Base-by-base conservation (phyloP, 2,888 invertebrate genomes). In the Carpatolechia fugitivella region DNA sequence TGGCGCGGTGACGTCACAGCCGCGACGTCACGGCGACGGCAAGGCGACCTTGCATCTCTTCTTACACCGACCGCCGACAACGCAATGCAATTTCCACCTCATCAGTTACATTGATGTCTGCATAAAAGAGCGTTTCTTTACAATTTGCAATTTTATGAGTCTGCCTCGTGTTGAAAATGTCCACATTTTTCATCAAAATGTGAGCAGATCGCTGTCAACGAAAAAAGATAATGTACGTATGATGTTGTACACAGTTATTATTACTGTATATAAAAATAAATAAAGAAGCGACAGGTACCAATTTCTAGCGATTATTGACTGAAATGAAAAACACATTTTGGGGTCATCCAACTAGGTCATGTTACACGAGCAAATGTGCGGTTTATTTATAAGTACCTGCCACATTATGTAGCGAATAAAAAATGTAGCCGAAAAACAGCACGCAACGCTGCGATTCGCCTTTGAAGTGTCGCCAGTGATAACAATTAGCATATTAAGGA, bases 331-430 rank as follows among this genome's bases (percentile, higher is more conserved):
- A 31, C 48, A 38, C 48, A 18, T 54, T n/a, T 54, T 31, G 48
- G 41, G 41, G 44, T 44, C 44, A 13, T 10, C 11, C 24, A 36
- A 36, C 20, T 56, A 53, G 56, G 56, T 53, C 52, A 53, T 20
- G 48, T 20, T 31, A 38, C 36, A 46, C 49, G 49, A 31, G 48
- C 41, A 49, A 49, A 47, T 47, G 44, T 29, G 44, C n/a, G 44
- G 44, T 29, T 7, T 44, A 44, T 33, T 33, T 33, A 29, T 44
- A 44, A 44, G 29, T 20, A 44, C 44, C 24, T 24, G 24, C 24
- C 44, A 29, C n/a, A 44, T 44, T 44, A 44, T 29, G 13, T 29
- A 13, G 29, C 13, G 29, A 44, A 44, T 44, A 24, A 29, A 44
- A 44, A 44, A 24, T 33, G 33, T 33, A 11, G 33, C 11, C n/a